A percentile compares a stretch with the other conserved stretches of the same genome.
phyloP scores from a whole-genome alignment of 2,113 vertebrate genomes.

The Sorex fumeus region DNA sequence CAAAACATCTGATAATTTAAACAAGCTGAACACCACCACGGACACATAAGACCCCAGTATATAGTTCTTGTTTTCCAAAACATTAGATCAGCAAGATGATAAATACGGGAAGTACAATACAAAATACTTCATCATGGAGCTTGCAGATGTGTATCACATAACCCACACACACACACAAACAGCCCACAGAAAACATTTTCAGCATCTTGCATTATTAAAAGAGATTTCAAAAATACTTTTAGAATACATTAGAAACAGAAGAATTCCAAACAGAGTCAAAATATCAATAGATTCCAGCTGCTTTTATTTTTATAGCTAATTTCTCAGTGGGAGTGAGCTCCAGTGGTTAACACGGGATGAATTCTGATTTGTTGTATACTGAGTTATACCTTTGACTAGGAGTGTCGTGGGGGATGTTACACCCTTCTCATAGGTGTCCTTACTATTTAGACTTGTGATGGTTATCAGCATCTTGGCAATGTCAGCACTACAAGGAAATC shows the following conservation, averaged over 20 bases:
- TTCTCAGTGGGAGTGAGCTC: conserved; percentile 48
- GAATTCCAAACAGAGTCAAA: conserved; percentile 67
- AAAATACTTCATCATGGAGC: conserved; percentile 67
- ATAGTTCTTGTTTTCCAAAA: conserved; percentile 46
- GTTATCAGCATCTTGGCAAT: neutral
- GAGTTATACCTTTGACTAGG: conserved; percentile 5
- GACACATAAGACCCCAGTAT: conserved; percentile 61
- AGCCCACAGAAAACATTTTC: conserved; percentile 64
- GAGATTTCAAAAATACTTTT: conserved; percentile 59
- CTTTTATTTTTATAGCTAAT: conserved; percentile 59
- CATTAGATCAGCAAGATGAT: conserved; percentile 76
- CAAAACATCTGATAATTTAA: conserved; percentile 85
- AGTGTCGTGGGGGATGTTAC: neutral
- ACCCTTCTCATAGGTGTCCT: conserved; percentile 3
- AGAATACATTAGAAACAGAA: conserved; percentile 75
- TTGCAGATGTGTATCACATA: conserved; percentile 53
- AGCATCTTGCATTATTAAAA: conserved; percentile 25
- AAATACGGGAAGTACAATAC: conserved; percentile 59
- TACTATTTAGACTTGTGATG: conserved; percentile 27
- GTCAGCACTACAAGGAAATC: neutral
- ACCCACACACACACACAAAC: conserved; percentile 26
- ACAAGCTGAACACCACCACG: conserved; percentile 77
- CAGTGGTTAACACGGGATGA: conserved; percentile 5
- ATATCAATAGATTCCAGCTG: conserved; percentile 70
- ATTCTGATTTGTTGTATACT: neutral